Evolutionary conservation across 2,113 vertebrate species (phyloP).

Genomic region (Zapus hudsonius): DNA sequence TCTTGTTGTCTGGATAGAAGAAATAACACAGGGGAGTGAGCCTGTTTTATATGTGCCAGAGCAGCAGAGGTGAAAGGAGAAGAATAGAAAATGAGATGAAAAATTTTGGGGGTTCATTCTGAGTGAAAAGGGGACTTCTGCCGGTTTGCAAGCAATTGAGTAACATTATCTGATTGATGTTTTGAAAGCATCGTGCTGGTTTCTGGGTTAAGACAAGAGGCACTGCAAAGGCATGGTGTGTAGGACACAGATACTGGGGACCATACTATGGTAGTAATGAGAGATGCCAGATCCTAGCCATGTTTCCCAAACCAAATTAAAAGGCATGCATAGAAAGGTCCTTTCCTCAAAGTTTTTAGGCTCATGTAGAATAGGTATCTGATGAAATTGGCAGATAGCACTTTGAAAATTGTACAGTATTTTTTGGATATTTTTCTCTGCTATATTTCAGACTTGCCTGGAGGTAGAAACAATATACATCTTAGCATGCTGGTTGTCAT

Average conservation of each 20-base stretch:
- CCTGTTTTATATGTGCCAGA: not conserved
- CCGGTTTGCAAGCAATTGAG: not conserved
- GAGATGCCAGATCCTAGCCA: not conserved
- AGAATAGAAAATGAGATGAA: not conserved
- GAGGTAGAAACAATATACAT: not conserved
- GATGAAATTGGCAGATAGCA: not conserved
- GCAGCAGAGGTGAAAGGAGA: not conserved
- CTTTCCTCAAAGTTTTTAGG: not conserved
- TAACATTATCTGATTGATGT: not conserved
- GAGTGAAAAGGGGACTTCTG: not conserved
- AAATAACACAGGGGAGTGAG: not conserved
- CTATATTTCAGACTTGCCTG: not conserved
- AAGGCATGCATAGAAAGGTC: not conserved
- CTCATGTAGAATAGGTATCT: not conserved
- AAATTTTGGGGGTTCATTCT: not conserved
- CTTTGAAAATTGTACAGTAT: not conserved
- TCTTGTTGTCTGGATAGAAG: not conserved
- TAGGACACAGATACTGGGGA: not conserved
- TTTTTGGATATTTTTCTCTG: not conserved
- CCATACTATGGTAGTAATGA: not conserved
- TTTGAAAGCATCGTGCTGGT: not conserved
- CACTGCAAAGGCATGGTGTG: not conserved
- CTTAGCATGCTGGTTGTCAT: not conserved
- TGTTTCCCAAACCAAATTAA: slow-evolving; percentile 8
- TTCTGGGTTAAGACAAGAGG: not conserved